Percentiles rank a stretch among this genome's conserved stretches.
phyloP scores from a whole-genome alignment of 37 sponge, comb jelly and placozoan genomes.

The Dysidea cf. avara region DNA sequence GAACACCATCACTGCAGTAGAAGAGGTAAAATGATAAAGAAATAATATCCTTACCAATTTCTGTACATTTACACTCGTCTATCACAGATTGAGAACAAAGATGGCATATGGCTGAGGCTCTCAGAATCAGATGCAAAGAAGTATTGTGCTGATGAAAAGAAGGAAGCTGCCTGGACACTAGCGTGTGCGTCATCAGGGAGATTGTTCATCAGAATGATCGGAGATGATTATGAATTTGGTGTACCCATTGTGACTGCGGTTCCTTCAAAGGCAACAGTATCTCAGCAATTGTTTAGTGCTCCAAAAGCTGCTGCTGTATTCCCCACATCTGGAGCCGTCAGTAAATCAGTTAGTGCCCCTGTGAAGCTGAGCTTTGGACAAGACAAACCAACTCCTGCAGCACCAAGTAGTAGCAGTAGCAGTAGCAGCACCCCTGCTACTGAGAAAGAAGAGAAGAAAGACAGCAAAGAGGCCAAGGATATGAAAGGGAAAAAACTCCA shows the following conservation, averaged over 20 bases:
- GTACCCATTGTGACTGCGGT: too few species aligned
- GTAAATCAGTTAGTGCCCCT: too few species aligned
- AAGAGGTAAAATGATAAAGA: slow-evolving; percentile 51
- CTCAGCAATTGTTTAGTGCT: slow-evolving; percentile 75
- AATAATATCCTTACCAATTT: background rate
- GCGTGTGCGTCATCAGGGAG: slow-evolving; percentile 67
- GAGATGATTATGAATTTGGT: slow-evolving; percentile 19
- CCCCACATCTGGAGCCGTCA: slow-evolving; percentile 2
- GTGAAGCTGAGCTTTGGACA: too few species aligned
- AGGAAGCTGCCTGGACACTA: slow-evolving; percentile 77
- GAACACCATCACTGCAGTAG: slow-evolving; percentile 56
- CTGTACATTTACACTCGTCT: background rate
- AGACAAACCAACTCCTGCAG: background rate
- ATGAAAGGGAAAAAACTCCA: background rate
- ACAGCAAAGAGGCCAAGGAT: background rate
- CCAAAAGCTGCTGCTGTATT: slow-evolving; percentile 25
- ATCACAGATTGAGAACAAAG: slow-evolving; percentile 73
- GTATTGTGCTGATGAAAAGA: slow-evolving; percentile 53
- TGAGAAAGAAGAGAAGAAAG: slow-evolving; percentile 23
- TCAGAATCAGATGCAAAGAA: slow-evolving; percentile 44
- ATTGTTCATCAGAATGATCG: slow-evolving; percentile 58
- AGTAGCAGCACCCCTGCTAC: background rate
- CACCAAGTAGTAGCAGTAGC: background rate
- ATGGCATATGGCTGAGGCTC: slow-evolving; percentile 89
- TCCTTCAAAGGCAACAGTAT: slow-evolving; percentile 38